Conservation (phyloP, 1,140 invertebrate species). For the Neuroterus valhalla region DNA sequence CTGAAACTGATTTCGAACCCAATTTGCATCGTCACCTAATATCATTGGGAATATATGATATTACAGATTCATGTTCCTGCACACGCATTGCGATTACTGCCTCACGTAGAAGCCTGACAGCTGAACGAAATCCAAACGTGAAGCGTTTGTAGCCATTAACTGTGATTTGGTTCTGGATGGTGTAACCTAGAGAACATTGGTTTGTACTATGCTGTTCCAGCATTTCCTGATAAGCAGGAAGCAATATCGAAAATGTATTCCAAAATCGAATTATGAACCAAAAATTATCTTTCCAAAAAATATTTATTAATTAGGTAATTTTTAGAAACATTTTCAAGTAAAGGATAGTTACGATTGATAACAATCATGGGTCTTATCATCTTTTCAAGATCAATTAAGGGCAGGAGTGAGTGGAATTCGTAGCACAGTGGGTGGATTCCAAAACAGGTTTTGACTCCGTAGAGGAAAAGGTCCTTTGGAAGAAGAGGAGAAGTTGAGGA, state of each 20-base stretch:
- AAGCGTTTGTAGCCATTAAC: conserved; percentile 8
- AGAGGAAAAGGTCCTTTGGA: too few species aligned
- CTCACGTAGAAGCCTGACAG: conserved; percentile 17
- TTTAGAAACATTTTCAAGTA: too few species aligned
- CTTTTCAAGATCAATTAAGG: too few species aligned
- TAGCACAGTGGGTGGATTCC: too few species aligned
- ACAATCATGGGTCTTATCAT: too few species aligned
- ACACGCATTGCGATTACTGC: conserved; percentile 18
- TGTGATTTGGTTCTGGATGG: conserved; percentile 10
- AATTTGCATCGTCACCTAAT: conserved; percentile 28
- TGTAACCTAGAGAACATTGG: not conserved
- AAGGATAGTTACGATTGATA: too few species aligned
- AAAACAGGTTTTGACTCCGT: too few species aligned
- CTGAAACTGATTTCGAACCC: not conserved
- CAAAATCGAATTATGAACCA: not conserved
- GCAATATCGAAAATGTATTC: not conserved
- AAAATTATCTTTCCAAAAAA: too few species aligned
- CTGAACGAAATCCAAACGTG: conserved; percentile 16
- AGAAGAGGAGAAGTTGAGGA: too few species aligned
- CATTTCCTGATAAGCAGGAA: not conserved
- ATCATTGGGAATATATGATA: conserved; percentile 5
- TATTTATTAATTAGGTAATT: too few species aligned
- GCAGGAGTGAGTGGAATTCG: too few species aligned
- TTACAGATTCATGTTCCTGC: conserved; percentile 10
- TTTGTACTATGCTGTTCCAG: not conserved